Conservation (phyloP, 2,113 vertebrate species). For the Corythoichthys intestinalis region DNA sequence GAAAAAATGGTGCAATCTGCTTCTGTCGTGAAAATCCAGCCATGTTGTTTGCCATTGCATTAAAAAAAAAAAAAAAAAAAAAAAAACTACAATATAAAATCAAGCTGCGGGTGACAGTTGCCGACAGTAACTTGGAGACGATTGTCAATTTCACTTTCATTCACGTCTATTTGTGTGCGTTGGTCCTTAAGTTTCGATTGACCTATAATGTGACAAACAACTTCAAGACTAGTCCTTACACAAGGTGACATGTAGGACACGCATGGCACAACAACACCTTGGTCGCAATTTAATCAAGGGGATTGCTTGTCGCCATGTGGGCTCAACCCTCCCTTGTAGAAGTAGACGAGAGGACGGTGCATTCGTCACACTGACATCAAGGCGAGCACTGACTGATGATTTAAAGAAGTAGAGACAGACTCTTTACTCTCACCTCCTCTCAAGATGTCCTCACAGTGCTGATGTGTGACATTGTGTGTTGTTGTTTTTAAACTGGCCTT, state of each 20-base stretch:
- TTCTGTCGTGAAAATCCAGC: too few relatives aligned
- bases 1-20: too few relatives aligned
- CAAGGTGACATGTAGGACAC: slow-evolving; percentile 28
- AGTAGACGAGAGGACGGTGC: slow-evolving; percentile 17
- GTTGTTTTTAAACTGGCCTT: slow-evolving; percentile 25
- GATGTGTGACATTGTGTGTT: slow-evolving; percentile 5
- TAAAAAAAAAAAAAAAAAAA: background rate
- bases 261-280: background rate
- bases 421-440: slow-evolving; percentile 8
- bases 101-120: background rate
- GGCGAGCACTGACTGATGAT: background rate
- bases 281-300: slow-evolving; percentile 27
- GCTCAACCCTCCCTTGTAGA: slow-evolving; percentile 15
- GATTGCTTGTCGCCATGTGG: slow-evolving; percentile 27
- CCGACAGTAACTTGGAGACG: background rate
- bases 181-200: background rate
- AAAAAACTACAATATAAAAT: too few relatives aligned
- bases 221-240: slow-evolving; percentile 19
- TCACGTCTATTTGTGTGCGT: background rate
- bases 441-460: background rate
- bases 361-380: slow-evolving; percentile 5
- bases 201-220: slow-evolving; percentile 20
- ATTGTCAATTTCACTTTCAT: background rate
- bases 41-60: background rate
- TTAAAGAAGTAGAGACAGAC: slow-evolving; percentile 8